Evolutionary conservation across 2,113 vertebrate genomes (phyloP), one percentile per base, ranked within the genome.

Genomic region (Muscicapa adusta): DNA sequence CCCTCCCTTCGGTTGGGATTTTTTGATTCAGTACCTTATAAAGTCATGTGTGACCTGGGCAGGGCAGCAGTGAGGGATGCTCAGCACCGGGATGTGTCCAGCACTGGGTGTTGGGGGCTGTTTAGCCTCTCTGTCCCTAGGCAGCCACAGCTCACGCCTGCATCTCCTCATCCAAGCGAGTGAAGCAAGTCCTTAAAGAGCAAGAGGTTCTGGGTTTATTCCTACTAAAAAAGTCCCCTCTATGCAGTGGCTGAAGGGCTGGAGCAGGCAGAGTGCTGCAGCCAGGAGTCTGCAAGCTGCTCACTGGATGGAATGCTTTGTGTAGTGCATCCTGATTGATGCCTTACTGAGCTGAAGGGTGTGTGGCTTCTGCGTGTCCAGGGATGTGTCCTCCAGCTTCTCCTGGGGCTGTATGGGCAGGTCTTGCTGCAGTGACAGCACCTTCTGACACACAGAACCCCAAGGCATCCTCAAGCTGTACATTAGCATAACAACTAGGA

Each of bases 401-500:
- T 56, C 87, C 48, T 5, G 3, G 53, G 89, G 89, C 96, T 91
- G 47, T 84, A 72, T 20, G 5, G 57, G 54, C 80, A 72, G 56
- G 40, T 22, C 12, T 31, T 40, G 22, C 76, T 84, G 88, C 61
- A 68, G 71, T 34, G 77, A 54, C 65, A 78, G 81, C 8, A 1
- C 5, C 3, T 63, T 74, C 4, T 19, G 80, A 76, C 6, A 5
- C 36, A 3, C 5, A 12, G 51, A 54, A 85, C 93, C 95, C 71
- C 36, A 22, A 61, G 91, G 95, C 85, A 66, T 79, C 79, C 75
- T 85, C 34, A 22, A 67, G 60, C 75, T 80, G 51, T 28, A 5
- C 31, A 67, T 96, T 90, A 93, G 72, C 72, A n/a, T 92, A 92
- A 88, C 54, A 93, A 10, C 78, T 54, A 43, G 56, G 85, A 88